Percentiles rank a stretch among this genome's conserved stretches.
Evolutionary conservation across 2,888 invertebrate genomes (phyloP).

Genomic region (Sussaba pulchella): DNA sequence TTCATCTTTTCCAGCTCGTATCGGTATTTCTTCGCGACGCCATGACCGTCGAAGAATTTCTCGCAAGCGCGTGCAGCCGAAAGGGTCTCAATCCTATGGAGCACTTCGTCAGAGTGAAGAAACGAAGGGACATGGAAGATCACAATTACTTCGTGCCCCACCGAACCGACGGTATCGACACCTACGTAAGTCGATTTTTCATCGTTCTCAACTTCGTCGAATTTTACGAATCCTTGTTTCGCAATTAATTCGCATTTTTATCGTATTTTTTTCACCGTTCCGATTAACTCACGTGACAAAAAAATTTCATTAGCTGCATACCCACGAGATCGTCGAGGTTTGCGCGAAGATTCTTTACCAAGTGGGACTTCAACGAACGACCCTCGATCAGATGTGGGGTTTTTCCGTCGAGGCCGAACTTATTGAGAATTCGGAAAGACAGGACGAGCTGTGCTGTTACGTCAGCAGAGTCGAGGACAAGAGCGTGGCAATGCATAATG

Average conservation of each 20-base stretch:
- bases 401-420: constrained; percentile 99
- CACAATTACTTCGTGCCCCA: constrained; percentile 98
- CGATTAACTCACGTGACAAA: constrained; percentile 48
- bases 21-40: constrained; percentile 95
- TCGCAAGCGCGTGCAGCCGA: constrained; percentile 96
- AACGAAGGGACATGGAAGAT: constrained; percentile 97
- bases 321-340: constrained; percentile 97
- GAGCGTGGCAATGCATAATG: constrained; percentile 98
- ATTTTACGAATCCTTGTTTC: constrained; percentile 4
- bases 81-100: constrained; percentile 97
- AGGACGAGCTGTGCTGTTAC: constrained; percentile 98
- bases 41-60: constrained; percentile 98
- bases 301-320: constrained; percentile 89
- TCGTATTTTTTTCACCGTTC: constrained; percentile 4
- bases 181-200: constrained; percentile 91
- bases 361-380: constrained; percentile 95
- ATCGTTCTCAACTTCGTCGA: background rate
- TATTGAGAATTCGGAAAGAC: constrained; percentile 97
- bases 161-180: constrained; percentile 96
- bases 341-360: constrained; percentile 98
- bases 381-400: constrained; percentile 98
- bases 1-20: constrained; percentile 85
- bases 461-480: constrained; percentile 98
- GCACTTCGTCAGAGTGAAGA: constrained; percentile 97
- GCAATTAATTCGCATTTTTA: constrained; percentile 5